These are phyloP conservation scores for Mimas tiliae DNA, from an alignment of 2,888 invertebrate species.

Conservation along the genomic window DNA sequence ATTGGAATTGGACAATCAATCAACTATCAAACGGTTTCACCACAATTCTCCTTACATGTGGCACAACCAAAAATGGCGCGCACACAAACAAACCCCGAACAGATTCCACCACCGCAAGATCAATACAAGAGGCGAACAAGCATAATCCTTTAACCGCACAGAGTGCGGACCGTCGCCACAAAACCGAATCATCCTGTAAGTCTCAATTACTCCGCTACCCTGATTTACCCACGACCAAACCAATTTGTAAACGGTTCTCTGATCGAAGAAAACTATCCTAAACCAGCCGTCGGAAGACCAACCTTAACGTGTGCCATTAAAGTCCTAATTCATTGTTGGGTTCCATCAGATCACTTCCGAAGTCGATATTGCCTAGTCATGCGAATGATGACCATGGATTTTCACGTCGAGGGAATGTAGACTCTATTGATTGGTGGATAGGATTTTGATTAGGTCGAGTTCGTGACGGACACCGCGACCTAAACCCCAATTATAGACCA, in stretches of 20 bases:
- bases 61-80: slow-evolving; percentile 9
- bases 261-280: slow-evolving; percentile 75
- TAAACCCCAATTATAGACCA: slow-evolving; percentile 82
- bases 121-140: slow-evolving; percentile 65
- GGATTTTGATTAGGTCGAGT: slow-evolving; percentile 42
- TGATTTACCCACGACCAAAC: slow-evolving; percentile 82
- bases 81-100: slow-evolving; percentile 31
- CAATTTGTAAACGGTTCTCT: slow-evolving; percentile 80
- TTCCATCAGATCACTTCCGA: slow-evolving; percentile 62
- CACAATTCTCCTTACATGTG: not conserved
- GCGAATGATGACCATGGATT: slow-evolving; percentile 79
- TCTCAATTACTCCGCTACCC: slow-evolving; percentile 83
- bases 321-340: slow-evolving; percentile 25
- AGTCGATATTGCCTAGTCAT: slow-evolving; percentile 83
- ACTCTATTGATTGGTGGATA: slow-evolving; percentile 46
- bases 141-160: slow-evolving; percentile 77
- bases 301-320: slow-evolving; percentile 40
- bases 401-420: slow-evolving; percentile 43
- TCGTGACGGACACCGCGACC: slow-evolving; percentile 52
- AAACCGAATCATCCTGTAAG: slow-evolving; percentile 81
- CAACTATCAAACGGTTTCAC: not conserved
- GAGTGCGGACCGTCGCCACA: slow-evolving; percentile 51
- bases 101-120: slow-evolving; percentile 51
- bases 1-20: too few species aligned
- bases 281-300: slow-evolving; percentile 40